Base-by-base conservation (phyloP, 1,140 invertebrate species). In the Mesaphorura yosii region DNA sequence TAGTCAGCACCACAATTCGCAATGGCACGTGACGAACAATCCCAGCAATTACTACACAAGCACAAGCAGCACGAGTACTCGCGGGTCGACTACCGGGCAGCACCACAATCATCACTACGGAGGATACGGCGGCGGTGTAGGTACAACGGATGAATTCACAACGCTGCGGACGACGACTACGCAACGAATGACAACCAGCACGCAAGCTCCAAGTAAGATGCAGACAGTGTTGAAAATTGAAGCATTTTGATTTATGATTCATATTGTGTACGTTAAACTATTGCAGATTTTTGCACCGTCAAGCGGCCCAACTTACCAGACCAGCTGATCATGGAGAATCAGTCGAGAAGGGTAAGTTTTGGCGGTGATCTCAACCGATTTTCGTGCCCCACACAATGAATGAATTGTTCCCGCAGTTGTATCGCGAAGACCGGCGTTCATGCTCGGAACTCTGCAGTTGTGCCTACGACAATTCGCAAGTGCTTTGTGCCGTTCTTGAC, bases 381-480 rank as follows among this genome's bases (percentile, higher is more conserved):
- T n/a, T 37, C 34, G 12, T 12, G 12, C 34, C 34, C n/a, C n/a
- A 37, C 34, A 37, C 34, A 23, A 23, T 44, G 25, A 25, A 19
- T 17, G n/a, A n/a, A n/a, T n/a, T n/a, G n/a, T n/a, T n/a, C n/a
- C 69, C 71, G 40, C 72, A 90, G 86, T 75, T 90, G 50, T 88
- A 89, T 70, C 79, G 83, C 28, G 82, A 86, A 64, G 83, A 86
- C 59, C 84, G 88, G 64, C 79, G 85, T 23, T 82, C 85, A 65
- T 86, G 83, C 66, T 85, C 83, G 29, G 83, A 86, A 68, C 70
- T 86, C 46, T 87, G 84, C 69, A 79, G 48, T 23, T 63, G 61
- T 85, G 57, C 88, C 85, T 66, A 78, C 64, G 75, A 79, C 44
- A 80, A 81, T 2, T 77, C 84, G 62, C 78, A 79, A 58, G 76